Evolutionary conservation across 1,140 invertebrate species (phyloP).

Genomic region (Fopius arisanus): DNA sequence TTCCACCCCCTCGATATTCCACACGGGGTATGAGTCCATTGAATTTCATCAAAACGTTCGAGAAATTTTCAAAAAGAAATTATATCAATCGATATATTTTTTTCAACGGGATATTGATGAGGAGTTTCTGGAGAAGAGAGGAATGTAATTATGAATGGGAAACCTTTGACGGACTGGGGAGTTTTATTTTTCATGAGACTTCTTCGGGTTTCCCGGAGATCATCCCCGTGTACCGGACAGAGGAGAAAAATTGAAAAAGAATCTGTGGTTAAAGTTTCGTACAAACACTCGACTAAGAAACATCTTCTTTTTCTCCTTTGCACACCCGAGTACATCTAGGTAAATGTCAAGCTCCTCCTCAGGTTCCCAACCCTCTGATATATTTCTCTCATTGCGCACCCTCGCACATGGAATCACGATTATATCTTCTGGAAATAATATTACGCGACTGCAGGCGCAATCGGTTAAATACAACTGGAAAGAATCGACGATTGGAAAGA

Average conservation of each 20-base stretch:
- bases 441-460: background rate
- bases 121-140: background rate
- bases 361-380: background rate
- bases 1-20: conserved; percentile 21
- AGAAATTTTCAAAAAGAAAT: background rate
- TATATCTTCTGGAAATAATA: background rate
- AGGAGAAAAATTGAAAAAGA: background rate
- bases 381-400: conserved; percentile 8
- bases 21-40: background rate
- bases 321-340: conserved; percentile 49
- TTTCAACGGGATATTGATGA: background rate
- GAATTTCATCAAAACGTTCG: background rate
- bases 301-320: conserved; percentile 44
- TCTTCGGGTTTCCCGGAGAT: background rate
- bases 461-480: background rate
- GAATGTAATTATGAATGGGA: background rate
- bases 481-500: background rate
- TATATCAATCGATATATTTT: conserved; percentile 13
- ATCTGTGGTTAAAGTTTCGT: conserved; percentile 37
- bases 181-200: background rate
- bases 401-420: too few species aligned
- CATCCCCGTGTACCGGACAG: background rate
- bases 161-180: background rate
- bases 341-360: conserved; percentile 34
- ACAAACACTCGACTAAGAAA: conserved; percentile 44